Conservation (phyloP, 2,888 invertebrate genomes). For the Stegophylla sp. region DNA sequence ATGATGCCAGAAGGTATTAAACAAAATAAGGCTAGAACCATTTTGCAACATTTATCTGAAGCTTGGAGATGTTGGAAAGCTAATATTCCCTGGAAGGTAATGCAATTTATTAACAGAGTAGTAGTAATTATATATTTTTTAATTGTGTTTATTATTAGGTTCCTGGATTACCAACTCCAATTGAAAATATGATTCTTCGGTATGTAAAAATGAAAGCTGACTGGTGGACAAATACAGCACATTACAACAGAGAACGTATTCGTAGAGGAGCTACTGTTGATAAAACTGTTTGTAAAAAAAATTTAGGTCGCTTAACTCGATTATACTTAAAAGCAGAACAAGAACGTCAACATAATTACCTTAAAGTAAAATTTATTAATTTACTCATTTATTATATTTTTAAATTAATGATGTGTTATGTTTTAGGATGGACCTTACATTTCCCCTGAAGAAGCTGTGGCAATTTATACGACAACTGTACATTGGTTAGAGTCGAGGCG, state of each 20-base stretch:
- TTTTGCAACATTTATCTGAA: slow-evolving; percentile 97
- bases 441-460: slow-evolving; percentile 99
- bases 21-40: slow-evolving; percentile 98
- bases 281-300: slow-evolving; percentile 99
- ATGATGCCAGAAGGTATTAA: slow-evolving; percentile 99
- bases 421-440: slow-evolving; percentile 95
- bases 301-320: slow-evolving; percentile 95
- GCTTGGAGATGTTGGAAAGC: slow-evolving; percentile 99
- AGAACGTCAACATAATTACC: slow-evolving; percentile 97
- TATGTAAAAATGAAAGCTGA: slow-evolving; percentile 99
- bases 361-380: slow-evolving; percentile 72
- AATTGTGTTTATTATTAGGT: slow-evolving; percentile 69
- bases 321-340: slow-evolving; percentile 97
- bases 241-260: slow-evolving; percentile 98
- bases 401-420: neutral
- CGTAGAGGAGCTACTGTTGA: slow-evolving; percentile 99
- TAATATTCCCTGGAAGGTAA: slow-evolving; percentile 98
- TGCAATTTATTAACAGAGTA: slow-evolving; percentile 18
- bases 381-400: neutral
- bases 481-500: slow-evolving; percentile 99
- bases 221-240: slow-evolving; percentile 99
- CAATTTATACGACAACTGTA: slow-evolving; percentile 99
- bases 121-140: neutral
- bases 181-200: slow-evolving; percentile 99
- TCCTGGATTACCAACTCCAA: slow-evolving; percentile 97